Evolutionary conservation across 2,888 invertebrate genomes (phyloP), one percentile per base, ranked within the genome.

Genomic region (Troides oblongomaculatus): DNA sequence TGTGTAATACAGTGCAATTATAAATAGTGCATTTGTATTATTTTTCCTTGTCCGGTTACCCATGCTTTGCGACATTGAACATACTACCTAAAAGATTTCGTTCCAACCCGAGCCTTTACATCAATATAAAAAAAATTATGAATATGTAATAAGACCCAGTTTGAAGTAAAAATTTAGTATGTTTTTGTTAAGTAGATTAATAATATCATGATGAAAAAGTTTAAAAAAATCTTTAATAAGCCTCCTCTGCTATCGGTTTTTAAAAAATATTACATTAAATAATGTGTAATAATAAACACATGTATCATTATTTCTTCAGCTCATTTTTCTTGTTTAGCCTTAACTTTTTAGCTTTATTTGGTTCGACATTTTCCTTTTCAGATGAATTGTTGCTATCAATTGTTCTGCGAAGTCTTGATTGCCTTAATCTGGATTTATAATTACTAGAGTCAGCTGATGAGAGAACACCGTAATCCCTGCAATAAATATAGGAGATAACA

Each of bases 281-380:
- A 50, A 50, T 50, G 14, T 50, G 14, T 17, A 50, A 50, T 50
- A 50, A 50, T 50, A 50, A 50, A 2, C 5, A 50, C 50, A 50
- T 5, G 18, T 50, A 50, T 17, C 14, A 50, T 57, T n/a, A 65
- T 68, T 69, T 69, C 50, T 70, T 71, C 25, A 69, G 56, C 21
- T 53, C 62, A 18, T 68, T 46, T 71, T 78, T 79, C 66, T 76
- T 79, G n/a, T 68, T 70, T 18, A 69, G 59, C 68, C 74, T 74
- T 25, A 58, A 67, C 53, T 72, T 84, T 74, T 83, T 89, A 57
- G 71, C 74, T 77, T 81, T 83, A 68, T 91, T 90, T 17, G 92
- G 92, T 76, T 92, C 87, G 72, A 79, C 83, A 75, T 92, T 92
- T 78, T 92, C 92, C 77, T 92, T 92, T 58, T 92, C 90, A 2